Evolutionary conservation across 2,113 vertebrate species (phyloP).

Genomic region (Neolamprologus toae): DNA sequence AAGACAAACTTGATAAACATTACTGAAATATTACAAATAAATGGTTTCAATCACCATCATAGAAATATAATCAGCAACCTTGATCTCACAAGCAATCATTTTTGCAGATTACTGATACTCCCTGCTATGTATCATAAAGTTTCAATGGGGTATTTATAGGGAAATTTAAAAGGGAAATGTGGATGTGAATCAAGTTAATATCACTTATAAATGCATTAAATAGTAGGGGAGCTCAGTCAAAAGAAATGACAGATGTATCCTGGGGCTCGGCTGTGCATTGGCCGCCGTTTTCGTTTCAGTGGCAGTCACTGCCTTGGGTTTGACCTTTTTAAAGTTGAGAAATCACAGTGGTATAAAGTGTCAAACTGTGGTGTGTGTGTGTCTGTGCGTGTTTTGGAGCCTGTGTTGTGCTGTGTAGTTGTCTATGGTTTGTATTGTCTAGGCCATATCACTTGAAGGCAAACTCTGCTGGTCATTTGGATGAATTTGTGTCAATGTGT

Average conservation of each 20-base stretch:
- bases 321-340: slow-evolving; percentile 26
- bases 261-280: neutral
- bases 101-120: neutral
- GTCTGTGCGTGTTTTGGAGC: neutral
- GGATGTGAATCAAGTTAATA: neutral
- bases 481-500: slow-evolving; percentile 6
- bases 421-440: neutral
- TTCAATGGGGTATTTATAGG: neutral
- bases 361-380: neutral
- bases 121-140: neutral
- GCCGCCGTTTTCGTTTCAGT: neutral
- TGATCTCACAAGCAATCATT: neutral
- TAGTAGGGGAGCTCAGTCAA: neutral
- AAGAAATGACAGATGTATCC: neutral
- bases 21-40: neutral
- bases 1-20: neutral
- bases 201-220: neutral
- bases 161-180: neutral
- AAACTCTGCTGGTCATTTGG: neutral
- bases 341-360: neutral
- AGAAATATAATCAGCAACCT: neutral
- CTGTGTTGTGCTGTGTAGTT: neutral
- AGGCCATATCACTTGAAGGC: neutral
- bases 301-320: neutral
- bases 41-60: neutral